Percentiles rank a stretch among this genome's conserved stretches.
These are phyloP conservation scores for Acropora tenuis DNA, from an alignment of 64 coral and sea anemone species.

Conservation along the genomic window DNA sequence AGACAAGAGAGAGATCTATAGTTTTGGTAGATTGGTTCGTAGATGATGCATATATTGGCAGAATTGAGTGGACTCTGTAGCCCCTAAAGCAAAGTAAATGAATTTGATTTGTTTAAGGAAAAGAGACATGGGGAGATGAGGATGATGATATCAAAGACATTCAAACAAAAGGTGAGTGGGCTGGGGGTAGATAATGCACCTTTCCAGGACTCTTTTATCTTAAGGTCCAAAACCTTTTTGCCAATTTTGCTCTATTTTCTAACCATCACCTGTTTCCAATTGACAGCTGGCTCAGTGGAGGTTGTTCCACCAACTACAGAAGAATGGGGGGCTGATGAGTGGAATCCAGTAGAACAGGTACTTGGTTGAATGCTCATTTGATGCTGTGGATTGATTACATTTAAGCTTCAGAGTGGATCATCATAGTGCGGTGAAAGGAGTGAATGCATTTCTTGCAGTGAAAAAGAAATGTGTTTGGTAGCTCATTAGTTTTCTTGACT, in stretches of 20 bases:
- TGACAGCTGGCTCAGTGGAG: background rate
- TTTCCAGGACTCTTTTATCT: no score
- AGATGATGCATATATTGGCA: background rate
- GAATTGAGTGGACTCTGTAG: background rate
- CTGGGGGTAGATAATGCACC: background rate
- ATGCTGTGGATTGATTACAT: no score
- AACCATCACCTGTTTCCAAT: constrained; percentile 13
- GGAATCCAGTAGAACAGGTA: constrained; percentile 55
- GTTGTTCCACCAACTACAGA: constrained; percentile 56
- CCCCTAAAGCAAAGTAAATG: no score
- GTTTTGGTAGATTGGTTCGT: no score
- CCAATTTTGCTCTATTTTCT: no score
- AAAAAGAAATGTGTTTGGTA: no score
- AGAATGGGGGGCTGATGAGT: constrained; percentile 77
- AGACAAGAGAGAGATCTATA: no score
- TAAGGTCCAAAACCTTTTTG: no score
- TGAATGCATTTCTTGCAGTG: no score
- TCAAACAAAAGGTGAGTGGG: constrained; percentile 33
- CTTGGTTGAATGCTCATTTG: no score
- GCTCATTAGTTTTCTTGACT: background rate
- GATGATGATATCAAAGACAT: constrained; percentile 17
- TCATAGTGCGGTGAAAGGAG: no score
- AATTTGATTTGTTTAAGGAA: constrained; percentile 20
- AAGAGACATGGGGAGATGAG: constrained; percentile 62
- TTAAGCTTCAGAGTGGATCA: no score